Base-by-base conservation (phyloP, 2,797 vertebrate genomes). In the Notolepis coatsorum region DNA sequence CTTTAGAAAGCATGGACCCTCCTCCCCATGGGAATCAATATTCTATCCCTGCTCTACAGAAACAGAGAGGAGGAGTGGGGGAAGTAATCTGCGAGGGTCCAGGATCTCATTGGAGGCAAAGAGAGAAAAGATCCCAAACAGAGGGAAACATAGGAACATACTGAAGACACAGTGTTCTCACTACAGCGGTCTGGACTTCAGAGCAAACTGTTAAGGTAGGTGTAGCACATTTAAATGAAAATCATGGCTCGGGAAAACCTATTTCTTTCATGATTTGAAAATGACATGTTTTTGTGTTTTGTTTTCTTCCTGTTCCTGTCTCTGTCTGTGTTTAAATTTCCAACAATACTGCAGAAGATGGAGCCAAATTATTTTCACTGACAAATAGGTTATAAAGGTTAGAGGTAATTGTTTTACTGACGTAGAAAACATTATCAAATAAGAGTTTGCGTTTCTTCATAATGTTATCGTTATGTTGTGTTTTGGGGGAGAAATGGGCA, bases 21-120 rank as follows among this genome's bases (percentile, higher is more conserved):
- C 88, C 90, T 86, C 69, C 82, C 88, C 88, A 86, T 38, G 47
- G 90, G 87, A 93, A 92, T 90, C 89, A 92, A 91, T 88, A 92
- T 90, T 88, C 91, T 85, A 77, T 76, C 77, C 85, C 69, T 46
- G 82, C 65, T 75, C 83, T 87, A 76, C 72, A 74, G 73, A 83
- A 81, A 83, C 78, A 71, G 59, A 60, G 76, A 81, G 70, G 72
- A 75, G 73, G 84, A 75, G 62, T 75, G 62, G 68, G 77, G 82
- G 77, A 76, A 75, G 82, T 82, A 74, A 53, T 81, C 64, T 74
- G 72, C 66, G 81, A 68, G 81, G 79, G 75, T 68, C 58, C 57
- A 70, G 74, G 77, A 71, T 84, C 74, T 85, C 64, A 84, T 87
- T 89, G 85, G 84, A 82, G 64, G 77, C 67, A 70, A 63, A 71